These are phyloP conservation scores for Labia minor DNA, from an alignment of 2,888 invertebrate genomes.

Conservation along the genomic window DNA sequence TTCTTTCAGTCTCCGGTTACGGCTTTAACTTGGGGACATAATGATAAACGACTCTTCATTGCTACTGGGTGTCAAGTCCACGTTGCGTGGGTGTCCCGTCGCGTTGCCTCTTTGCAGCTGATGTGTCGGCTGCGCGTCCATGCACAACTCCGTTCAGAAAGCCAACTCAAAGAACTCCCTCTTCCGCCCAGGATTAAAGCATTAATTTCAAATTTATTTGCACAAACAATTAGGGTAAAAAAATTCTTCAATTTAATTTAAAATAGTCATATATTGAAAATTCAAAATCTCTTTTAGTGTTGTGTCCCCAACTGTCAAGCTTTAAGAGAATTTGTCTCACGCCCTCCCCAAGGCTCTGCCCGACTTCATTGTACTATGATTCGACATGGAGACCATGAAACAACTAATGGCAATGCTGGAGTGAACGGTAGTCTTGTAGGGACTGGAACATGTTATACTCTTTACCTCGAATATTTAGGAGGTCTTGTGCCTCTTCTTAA, in stretches of 20 bases:
- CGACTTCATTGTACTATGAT: conserved; percentile 97
- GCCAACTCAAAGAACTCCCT: conserved; percentile 65
- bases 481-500: conserved; percentile 92
- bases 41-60: conserved; percentile 87
- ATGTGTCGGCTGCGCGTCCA: conserved; percentile 75
- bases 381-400: conserved; percentile 67
- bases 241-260: too few relatives aligned
- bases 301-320: conserved; percentile 85
- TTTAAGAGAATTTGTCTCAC: conserved; percentile 84
- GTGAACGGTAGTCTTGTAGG: conserved; percentile 28
- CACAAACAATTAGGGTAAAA: conserved; percentile 83
- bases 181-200: conserved; percentile 78
- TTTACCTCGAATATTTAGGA: conserved; percentile 90
- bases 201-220: conserved; percentile 74
- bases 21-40: conserved; percentile 97
- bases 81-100: conserved; percentile 85
- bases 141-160: conserved; percentile 60
- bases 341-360: conserved; percentile 72
- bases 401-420: conserved; percentile 43
- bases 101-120: conserved; percentile 82
- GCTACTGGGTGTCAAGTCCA: conserved; percentile 85
- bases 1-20: conserved; percentile 64
- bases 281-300: conserved; percentile 53
- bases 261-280: not conserved
- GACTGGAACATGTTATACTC: conserved; percentile 66